Percentiles rank a stretch among this genome's conserved stretches.
Evolutionary conservation across 1,140 invertebrate genomes (phyloP).

Genomic region (Heliothis subflexa): DNA sequence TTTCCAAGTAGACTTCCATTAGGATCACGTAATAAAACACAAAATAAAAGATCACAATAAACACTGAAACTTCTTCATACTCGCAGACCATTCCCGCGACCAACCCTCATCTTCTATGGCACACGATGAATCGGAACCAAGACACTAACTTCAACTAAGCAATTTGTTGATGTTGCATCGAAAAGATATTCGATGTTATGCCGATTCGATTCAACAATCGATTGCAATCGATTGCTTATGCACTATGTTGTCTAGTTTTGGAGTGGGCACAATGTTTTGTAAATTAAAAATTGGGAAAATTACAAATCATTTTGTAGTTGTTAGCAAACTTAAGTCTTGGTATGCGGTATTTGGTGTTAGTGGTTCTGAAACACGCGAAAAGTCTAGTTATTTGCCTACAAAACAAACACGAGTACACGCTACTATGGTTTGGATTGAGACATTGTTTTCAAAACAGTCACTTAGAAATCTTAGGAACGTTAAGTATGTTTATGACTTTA

Average conservation of each 20-base stretch:
- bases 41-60: too few relatives aligned
- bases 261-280: too few relatives aligned
- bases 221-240: slow-evolving; percentile 1
- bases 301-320: not conserved
- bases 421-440: slow-evolving; percentile 1
- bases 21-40: too few relatives aligned
- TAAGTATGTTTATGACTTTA: slow-evolving; percentile 26
- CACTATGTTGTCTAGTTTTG: not conserved
- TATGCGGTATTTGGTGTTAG: not conserved
- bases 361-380: not conserved
- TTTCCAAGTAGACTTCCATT: too few relatives aligned
- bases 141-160: not conserved
- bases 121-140: not conserved
- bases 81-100: too few relatives aligned
- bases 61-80: too few relatives aligned
- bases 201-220: slow-evolving; percentile 32
- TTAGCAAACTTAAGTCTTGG: too few relatives aligned
- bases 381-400: not conserved
- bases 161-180: not conserved
- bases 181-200: slow-evolving; percentile 27
- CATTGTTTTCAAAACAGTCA: slow-evolving; percentile 29
- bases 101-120: too few relatives aligned
- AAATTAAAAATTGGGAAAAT: too few relatives aligned
- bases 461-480: slow-evolving; percentile 31
- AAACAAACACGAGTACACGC: not conserved